Conservation (phyloP, 2,113 vertebrate species). For the Xerus inauris region DNA sequence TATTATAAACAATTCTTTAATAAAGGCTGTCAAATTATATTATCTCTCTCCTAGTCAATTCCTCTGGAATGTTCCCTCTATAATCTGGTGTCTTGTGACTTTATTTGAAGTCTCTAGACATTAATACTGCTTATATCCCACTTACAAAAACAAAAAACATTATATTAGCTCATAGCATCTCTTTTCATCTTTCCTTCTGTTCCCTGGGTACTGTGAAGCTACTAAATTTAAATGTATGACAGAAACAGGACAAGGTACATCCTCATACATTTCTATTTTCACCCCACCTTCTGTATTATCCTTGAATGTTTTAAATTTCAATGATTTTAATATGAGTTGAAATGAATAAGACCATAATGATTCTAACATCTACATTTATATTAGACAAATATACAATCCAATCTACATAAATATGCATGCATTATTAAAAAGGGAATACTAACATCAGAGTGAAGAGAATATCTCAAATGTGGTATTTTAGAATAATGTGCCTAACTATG, state of each 20-base stretch:
- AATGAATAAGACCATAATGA: constrained; percentile 52
- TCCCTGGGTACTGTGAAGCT: not conserved
- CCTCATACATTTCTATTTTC: not conserved
- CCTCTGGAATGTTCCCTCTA: not conserved
- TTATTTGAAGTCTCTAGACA: not conserved
- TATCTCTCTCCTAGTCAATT: not conserved
- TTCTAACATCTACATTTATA: constrained; percentile 42
- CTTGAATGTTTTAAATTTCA: constrained; percentile 41
- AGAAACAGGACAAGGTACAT: not conserved
- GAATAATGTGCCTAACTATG: constrained; percentile 6
- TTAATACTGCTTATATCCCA: not conserved
- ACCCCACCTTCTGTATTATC: not conserved
- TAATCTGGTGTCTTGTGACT: not conserved
- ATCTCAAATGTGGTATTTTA: constrained; percentile 6
- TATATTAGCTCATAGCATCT: not conserved
- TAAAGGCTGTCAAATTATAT: not conserved
- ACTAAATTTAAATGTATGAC: not conserved
- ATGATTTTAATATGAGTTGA: constrained; percentile 34
- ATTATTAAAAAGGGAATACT: constrained; percentile 18
- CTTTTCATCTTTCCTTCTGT: not conserved
- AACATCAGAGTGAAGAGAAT: constrained; percentile 5
- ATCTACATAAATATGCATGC: constrained; percentile 48
- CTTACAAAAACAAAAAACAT: not conserved
- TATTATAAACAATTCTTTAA: not conserved
- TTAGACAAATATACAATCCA: constrained; percentile 54